Conservation (phyloP, 2,888 invertebrate species). For the Agrotis exclamationis region DNA sequence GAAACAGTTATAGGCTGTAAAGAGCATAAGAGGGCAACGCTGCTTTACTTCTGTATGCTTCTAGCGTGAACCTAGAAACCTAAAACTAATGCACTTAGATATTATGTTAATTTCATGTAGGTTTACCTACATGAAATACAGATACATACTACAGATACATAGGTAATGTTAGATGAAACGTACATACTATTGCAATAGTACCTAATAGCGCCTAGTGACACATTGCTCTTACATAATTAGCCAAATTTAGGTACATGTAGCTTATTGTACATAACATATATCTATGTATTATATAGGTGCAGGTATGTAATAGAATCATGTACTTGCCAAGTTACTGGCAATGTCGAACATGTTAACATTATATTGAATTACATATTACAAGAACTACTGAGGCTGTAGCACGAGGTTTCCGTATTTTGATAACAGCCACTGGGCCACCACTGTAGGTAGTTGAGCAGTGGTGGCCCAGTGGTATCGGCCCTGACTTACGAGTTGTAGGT, state of each 20-base stretch:
- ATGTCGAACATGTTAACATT: constrained; percentile 7
- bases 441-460: too few species aligned
- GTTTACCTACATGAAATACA: too few species aligned
- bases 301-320: background rate
- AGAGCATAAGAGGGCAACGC: too few species aligned
- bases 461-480: too few species aligned
- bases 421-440: too few species aligned
- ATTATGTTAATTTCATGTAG: background rate
- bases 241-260: constrained; percentile 6
- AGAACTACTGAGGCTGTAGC: background rate
- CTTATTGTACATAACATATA: constrained; percentile 10
- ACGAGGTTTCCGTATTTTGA: too few species aligned
- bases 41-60: too few species aligned
- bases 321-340: background rate
- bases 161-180: background rate
- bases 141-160: background rate
- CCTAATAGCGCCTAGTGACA: constrained; percentile 11
- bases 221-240: constrained; percentile 22
- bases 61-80: background rate
- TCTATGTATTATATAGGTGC: background rate
- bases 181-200: background rate
- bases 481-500: too few species aligned
- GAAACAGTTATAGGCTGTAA: too few species aligned
- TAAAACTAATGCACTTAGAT: background rate
- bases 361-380: background rate